Evolutionary conservation across 2,888 invertebrate genomes (phyloP).

Genomic region (Dicycla oo): DNA sequence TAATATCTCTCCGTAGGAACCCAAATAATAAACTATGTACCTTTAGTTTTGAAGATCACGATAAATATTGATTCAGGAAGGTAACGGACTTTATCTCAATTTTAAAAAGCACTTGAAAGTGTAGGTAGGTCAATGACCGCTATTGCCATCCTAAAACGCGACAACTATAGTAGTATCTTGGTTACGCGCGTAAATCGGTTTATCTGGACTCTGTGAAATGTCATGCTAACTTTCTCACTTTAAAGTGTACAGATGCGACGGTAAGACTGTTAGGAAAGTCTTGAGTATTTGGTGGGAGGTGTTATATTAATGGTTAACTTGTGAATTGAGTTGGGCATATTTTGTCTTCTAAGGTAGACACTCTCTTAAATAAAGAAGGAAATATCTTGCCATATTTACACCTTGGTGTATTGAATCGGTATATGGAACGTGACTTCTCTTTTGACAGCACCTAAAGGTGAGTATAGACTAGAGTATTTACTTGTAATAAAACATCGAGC

Average conservation of each 20-base stretch:
- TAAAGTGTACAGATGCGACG: background rate
- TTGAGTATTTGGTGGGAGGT: background rate
- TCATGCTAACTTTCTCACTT: conserved; percentile 1
- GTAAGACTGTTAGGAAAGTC: background rate
- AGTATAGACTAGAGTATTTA: too few relatives aligned
- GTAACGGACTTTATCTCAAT: too few relatives aligned
- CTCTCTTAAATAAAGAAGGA: background rate
- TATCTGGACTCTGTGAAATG: conserved; percentile 5
- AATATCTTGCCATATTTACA: background rate
- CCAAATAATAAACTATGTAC: too few relatives aligned
- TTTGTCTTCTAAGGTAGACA: background rate
- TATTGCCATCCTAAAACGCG: background rate
- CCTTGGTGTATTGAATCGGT: background rate
- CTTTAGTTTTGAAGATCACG: too few relatives aligned
- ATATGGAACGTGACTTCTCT: too few relatives aligned
- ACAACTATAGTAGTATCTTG: background rate
- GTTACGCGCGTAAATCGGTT: background rate
- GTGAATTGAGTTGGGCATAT: conserved; percentile 2
- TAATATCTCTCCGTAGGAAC: too few relatives aligned
- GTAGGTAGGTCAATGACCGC: too few relatives aligned
- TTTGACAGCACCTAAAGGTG: too few relatives aligned
- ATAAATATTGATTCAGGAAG: too few relatives aligned
- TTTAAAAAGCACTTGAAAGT: too few relatives aligned
- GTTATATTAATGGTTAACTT: conserved; percentile 9
- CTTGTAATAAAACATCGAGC: too few relatives aligned